Evolutionary conservation across 2,113 vertebrate genomes (phyloP), one percentile per base, ranked within the genome.

Genomic region (Paradoxurus hermaphroditus): DNA sequence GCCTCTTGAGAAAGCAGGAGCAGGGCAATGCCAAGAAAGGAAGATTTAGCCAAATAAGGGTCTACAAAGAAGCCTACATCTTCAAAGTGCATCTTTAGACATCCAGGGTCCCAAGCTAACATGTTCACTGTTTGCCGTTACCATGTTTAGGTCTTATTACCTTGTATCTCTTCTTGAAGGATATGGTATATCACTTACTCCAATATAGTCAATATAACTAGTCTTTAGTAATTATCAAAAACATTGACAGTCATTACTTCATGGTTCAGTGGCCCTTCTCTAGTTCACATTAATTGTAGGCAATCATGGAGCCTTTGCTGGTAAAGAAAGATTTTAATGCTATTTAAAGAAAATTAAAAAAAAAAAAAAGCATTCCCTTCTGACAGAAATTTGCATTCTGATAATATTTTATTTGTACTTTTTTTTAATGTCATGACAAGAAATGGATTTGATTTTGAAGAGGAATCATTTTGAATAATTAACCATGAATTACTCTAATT

Each of bases 401-500:
- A 87, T 97, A 98, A 97, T 98, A 98, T 98, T 98, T 98, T 98
- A 98, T 99, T 98, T 98, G 92, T 98, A 97, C 98, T 79, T 96
- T 95, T 93, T 95, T 96, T 97, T 98, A 98, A 90, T 98, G 96
- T 97, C 98, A 98, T 97, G 96, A 95, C 98, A 99, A 99, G 98
- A 99, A 99, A 98, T 98, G 97, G 97, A 91, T 98, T 99, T 98
- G 98, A 98, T 98, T 98, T 98, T 98, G 95, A 98, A 98, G 97
- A 98, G 97, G 94, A 98, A 98, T 98, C 93, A 8, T 99, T 99
- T 98, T 98, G 98, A 99, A 99, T 99, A 99, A 99, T 98, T 99
- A 99, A 98, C 98, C 95, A 98, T 99, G 98, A 99, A 99, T 99
- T 99, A 99, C 98, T 99, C 98, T 99, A 98, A 99, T 99, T 98